phyloP scores from a whole-genome alignment of 1,140 invertebrate genomes.

The Penaeus chinensis region DNA sequence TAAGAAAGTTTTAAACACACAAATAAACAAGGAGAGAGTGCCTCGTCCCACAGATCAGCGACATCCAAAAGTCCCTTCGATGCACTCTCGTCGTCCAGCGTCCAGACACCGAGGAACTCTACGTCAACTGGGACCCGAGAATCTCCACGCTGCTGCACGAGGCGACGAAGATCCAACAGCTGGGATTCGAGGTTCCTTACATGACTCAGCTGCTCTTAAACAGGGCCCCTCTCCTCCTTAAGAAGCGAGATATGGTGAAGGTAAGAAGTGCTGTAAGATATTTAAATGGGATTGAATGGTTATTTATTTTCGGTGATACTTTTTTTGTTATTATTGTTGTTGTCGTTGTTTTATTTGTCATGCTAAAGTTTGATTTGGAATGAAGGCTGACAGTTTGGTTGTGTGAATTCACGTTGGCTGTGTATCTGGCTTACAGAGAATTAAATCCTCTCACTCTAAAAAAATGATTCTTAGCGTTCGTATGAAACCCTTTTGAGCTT shows the following conservation, averaged over 20 bases:
- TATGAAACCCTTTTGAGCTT: background rate
- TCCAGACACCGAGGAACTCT: slow-evolving; percentile 60
- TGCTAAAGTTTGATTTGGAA: too few relatives aligned
- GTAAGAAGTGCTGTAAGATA: background rate
- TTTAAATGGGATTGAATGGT: background rate
- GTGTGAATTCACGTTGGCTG: too few relatives aligned
- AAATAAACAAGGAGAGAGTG: background rate
- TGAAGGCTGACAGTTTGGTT: too few relatives aligned
- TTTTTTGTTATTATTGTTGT: too few relatives aligned
- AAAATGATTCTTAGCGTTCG: background rate
- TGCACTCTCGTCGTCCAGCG: slow-evolving; percentile 61
- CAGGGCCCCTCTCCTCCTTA: slow-evolving; percentile 56
- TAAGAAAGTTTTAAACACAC: background rate
- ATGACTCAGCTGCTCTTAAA: slow-evolving; percentile 59
- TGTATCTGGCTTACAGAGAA: too few relatives aligned
- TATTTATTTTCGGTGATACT: too few relatives aligned
- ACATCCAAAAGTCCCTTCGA: slow-evolving; percentile 58
- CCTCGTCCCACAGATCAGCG: slow-evolving; percentile 46
- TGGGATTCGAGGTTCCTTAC: slow-evolving; percentile 61
- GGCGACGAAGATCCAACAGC: slow-evolving; percentile 61
- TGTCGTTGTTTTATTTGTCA: too few relatives aligned
- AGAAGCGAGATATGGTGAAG: slow-evolving; percentile 60
- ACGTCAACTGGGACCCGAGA: slow-evolving; percentile 62
- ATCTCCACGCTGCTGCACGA: slow-evolving; percentile 61
- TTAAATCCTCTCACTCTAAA: background rate